A percentile compares a stretch with the other conserved stretches of the same genome.
phyloP scores from a whole-genome alignment of 2,888 invertebrate genomes.

The Rhodophaea formosa region DNA sequence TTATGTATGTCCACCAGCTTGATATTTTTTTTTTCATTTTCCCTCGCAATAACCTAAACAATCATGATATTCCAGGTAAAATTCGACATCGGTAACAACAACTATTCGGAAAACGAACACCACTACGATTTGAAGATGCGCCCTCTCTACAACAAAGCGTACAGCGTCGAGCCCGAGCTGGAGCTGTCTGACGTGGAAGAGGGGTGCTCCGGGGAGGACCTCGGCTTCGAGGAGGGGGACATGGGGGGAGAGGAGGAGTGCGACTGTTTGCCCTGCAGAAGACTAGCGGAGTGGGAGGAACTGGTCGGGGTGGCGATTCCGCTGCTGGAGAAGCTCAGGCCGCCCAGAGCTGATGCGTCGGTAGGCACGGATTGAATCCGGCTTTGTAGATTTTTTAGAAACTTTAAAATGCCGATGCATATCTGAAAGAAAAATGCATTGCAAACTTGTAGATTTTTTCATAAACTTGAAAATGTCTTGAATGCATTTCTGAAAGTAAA shows the following conservation, averaged over 20 bases:
- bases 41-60: background rate
- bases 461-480: no score
- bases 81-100: conserved; percentile 56
- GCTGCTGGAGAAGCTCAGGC: conserved; percentile 83
- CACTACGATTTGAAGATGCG: conserved; percentile 22
- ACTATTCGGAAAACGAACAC: conserved; percentile 34
- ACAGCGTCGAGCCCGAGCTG: conserved; percentile 46
- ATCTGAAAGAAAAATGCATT: background rate
- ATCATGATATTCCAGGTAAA: conserved; percentile 46
- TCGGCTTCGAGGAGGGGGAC: conserved; percentile 70
- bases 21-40: background rate
- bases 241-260: conserved; percentile 54
- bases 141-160: conserved; percentile 35
- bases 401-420: no score
- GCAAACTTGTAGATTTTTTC: no score
- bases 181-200: conserved; percentile 43
- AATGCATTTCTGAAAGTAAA: no score
- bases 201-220: conserved; percentile 58
- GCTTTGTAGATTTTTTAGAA: background rate
- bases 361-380: conserved; percentile 56
- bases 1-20: background rate
- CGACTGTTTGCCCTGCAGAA: conserved; percentile 55
- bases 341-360: conserved; percentile 59
- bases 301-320: conserved; percentile 88
- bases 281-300: conserved; percentile 85